Conservation (phyloP, 1,140 invertebrate genomes). For the Pomacea maculata region DNA sequence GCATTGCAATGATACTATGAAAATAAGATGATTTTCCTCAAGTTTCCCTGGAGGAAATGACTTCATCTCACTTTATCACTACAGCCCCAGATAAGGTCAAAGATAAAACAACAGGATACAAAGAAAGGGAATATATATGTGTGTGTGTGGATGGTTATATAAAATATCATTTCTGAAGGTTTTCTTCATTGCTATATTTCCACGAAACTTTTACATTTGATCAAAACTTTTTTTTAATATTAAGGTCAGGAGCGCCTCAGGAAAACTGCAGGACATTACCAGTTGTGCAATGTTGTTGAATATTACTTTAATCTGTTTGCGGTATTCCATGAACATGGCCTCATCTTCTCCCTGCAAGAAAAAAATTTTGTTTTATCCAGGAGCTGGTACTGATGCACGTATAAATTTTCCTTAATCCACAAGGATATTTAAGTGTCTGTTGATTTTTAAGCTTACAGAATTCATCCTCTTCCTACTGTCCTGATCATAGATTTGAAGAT, state of each 20-base stretch:
- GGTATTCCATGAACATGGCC: conserved; percentile 70
- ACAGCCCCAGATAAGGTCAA: background rate
- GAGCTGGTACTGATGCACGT: too few species aligned
- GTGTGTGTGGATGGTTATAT: background rate
- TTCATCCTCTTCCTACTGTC: too few species aligned
- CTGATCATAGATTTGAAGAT: too few species aligned
- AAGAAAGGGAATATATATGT: background rate
- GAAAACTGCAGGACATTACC: conserved; percentile 42
- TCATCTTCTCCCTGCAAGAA: conserved; percentile 69
- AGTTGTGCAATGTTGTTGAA: conserved; percentile 70
- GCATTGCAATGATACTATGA: too few species aligned
- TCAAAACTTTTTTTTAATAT: background rate
- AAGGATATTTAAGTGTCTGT: too few species aligned
- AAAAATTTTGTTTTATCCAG: background rate
- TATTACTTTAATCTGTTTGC: conserved; percentile 70
- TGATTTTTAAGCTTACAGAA: too few species aligned
- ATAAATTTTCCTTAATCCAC: too few species aligned
- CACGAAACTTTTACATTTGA: background rate
- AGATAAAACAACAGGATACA: background rate
- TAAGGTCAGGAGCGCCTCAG: background rate
- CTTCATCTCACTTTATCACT: too few species aligned
- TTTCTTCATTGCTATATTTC: background rate
- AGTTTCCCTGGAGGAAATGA: too few species aligned
- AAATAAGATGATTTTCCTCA: too few species aligned
- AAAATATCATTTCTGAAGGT: background rate